A percentile compares a stretch with the other conserved stretches of the same genome.
Evolutionary conservation across 2,888 invertebrate genomes (phyloP).

Genomic region (Epirrhoe tristata): DNA sequence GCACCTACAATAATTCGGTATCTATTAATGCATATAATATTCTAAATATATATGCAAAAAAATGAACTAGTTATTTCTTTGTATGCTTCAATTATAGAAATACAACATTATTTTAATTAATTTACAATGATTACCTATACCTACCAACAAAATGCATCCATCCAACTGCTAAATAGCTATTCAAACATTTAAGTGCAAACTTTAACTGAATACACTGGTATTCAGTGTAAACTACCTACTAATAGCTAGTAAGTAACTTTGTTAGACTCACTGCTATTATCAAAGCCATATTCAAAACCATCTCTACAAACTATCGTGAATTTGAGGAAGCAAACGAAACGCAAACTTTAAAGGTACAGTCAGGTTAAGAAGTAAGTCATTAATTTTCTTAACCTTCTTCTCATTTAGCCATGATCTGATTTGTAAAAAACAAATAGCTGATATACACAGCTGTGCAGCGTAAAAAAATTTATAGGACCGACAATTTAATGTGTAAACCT

Average conservation of each 20-base stretch:
- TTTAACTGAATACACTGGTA: slow-evolving; percentile 6
- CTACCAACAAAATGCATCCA: not conserved
- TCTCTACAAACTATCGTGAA: slow-evolving; percentile 20
- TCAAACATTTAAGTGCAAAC: slow-evolving; percentile 8
- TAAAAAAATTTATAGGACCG: too few relatives aligned
- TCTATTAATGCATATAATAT: too few relatives aligned
- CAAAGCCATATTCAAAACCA: slow-evolving; percentile 9
- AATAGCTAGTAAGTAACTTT: slow-evolving; percentile 9
- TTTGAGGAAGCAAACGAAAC: slow-evolving; percentile 16
- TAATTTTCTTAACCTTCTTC: not conserved
- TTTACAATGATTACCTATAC: not conserved
- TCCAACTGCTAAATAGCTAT: slow-evolving; percentile 7
- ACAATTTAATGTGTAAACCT: too few relatives aligned
- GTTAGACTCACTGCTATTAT: slow-evolving; percentile 4
- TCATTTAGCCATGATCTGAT: too few relatives aligned
- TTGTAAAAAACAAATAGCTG: too few relatives aligned
- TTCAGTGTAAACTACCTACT: slow-evolving; percentile 13
- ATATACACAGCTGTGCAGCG: too few relatives aligned
- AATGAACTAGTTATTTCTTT: too few relatives aligned
- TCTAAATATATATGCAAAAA: too few relatives aligned
- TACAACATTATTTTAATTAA: too few relatives aligned
- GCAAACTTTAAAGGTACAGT: slow-evolving; percentile 13
- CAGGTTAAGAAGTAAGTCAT: not conserved
- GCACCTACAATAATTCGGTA: too few relatives aligned
- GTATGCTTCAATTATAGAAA: too few relatives aligned